Base-by-base conservation (phyloP, 2,113 vertebrate genomes). In the Eulemur macaco region DNA sequence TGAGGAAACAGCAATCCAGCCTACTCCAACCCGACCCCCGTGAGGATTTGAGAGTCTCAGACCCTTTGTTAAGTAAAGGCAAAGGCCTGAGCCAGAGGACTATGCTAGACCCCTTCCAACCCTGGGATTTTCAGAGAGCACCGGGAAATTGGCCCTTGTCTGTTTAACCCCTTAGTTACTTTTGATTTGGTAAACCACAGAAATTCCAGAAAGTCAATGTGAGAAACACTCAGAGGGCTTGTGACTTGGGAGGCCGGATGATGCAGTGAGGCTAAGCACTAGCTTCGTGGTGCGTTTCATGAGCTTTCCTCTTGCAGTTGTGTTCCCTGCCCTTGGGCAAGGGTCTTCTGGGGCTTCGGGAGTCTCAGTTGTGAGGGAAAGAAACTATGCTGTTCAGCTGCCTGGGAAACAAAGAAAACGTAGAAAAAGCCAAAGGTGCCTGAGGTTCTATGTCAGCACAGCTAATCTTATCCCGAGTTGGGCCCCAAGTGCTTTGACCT, bases 161-260 rank as follows among this genome's bases (percentile, higher is more conserved):
- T 39, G 31, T 27, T 56, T 76, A 95, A 88, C 86, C 54, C 8
- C 39, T 85, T 52, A 37, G 20, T 81, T 39, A 60, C n/a, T 82
- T 87, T 80, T 91, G 31, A 86, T 50, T 39, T 96, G 81, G 29
- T 71, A 95, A 91, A 52, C 89, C 85, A 91, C 86, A 95, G 60
- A 93, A 87, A 94, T 92, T 94, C 89, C 91, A 76, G 42, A 68
- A 84, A 50, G 34, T 74, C 88, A 73, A 1, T n/a, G 10, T 84
- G 85, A 92, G 84, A 86, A 69, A 34, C 34, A 42, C 52, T 20
- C 47, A 68, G 31, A 52, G 66, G 20, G 21, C 29, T 39, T 78
- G 34, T 29, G 14, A 45, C 31, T 71, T 23, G 56, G 73, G 42
- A 68, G 37, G 34, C 37, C 20, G 54, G 42, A 60, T 11, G 10